Evolutionary conservation across 2,113 vertebrate genomes (phyloP).

Genomic region (Taxidea taxus): DNA sequence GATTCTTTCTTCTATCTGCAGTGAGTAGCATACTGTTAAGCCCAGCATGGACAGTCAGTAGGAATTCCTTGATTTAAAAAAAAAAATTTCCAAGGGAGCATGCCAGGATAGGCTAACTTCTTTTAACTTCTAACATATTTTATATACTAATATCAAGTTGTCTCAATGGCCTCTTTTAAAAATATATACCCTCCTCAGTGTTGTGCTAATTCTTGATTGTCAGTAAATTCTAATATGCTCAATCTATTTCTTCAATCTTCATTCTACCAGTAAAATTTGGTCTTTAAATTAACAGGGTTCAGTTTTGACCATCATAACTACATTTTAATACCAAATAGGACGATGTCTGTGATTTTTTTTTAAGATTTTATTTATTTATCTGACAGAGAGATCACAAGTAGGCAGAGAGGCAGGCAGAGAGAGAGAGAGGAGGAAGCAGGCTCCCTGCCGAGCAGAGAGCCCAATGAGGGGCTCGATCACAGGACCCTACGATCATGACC

Average conservation of each 20-base stretch:
- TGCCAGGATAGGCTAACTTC: neutral
- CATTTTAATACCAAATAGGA: neutral
- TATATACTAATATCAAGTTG: neutral
- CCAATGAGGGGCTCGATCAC: too few species aligned
- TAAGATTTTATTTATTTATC: too few species aligned
- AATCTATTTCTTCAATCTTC: neutral
- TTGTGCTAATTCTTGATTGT: neutral
- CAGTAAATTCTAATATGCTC: neutral
- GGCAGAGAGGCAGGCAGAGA: too few species aligned
- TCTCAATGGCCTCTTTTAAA: neutral
- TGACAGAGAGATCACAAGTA: too few species aligned
- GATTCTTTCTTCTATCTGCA: neutral
- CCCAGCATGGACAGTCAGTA: neutral
- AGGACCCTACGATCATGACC: too few species aligned
- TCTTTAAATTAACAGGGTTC: neutral
- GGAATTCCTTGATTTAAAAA: neutral
- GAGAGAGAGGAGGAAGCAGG: too few species aligned
- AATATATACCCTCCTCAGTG: neutral
- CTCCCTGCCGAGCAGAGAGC: too few species aligned
- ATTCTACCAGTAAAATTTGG: neutral
- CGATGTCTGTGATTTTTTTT: neutral
- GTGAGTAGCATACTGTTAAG: neutral
- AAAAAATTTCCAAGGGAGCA: neutral
- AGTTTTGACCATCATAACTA: neutral
- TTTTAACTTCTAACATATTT: neutral